Evolutionary conservation across 2,113 vertebrate species (phyloP).

Genomic region (Seriola aureovittata): DNA sequence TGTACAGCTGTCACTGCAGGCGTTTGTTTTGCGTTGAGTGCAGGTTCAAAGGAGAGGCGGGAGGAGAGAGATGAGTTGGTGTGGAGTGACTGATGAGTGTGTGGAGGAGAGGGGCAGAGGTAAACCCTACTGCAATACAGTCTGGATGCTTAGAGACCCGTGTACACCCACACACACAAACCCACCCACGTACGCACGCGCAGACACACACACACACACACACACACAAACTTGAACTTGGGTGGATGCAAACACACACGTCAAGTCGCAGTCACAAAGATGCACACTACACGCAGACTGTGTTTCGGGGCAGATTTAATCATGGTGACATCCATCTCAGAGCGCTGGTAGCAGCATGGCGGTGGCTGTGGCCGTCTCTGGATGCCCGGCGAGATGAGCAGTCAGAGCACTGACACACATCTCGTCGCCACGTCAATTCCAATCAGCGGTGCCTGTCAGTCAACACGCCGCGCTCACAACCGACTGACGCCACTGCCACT

Average conservation of each 20-base stretch:
- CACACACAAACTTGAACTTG: slow-evolving; percentile 18
- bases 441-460: slow-evolving; percentile 83
- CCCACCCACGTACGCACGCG: slow-evolving; percentile 25
- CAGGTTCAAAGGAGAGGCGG: slow-evolving; percentile 60
- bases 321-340: slow-evolving; percentile 74
- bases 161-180: slow-evolving; percentile 41
- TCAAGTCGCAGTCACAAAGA: slow-evolving; percentile 23
- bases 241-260: slow-evolving; percentile 40
- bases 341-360: slow-evolving; percentile 62
- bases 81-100: slow-evolving; percentile 75
- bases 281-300: slow-evolving; percentile 26
- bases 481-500: slow-evolving; percentile 56
- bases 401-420: slow-evolving; percentile 83
- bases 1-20: slow-evolving; percentile 60
- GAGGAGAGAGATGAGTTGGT: slow-evolving; percentile 67
- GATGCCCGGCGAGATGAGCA: slow-evolving; percentile 83
- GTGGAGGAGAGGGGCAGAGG: slow-evolving; percentile 72
- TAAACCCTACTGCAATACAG: slow-evolving; percentile 71
- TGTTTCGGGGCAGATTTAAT: slow-evolving; percentile 76
- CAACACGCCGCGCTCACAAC: slow-evolving; percentile 52
- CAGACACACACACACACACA: slow-evolving; percentile 34
- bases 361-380: slow-evolving; percentile 70
- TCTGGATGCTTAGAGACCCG: slow-evolving; percentile 58
- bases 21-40: slow-evolving; percentile 65
- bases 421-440: slow-evolving; percentile 84